phyloP scores from a whole-genome alignment of 1,140 invertebrate species.

The Trichogramma pretiosum region DNA sequence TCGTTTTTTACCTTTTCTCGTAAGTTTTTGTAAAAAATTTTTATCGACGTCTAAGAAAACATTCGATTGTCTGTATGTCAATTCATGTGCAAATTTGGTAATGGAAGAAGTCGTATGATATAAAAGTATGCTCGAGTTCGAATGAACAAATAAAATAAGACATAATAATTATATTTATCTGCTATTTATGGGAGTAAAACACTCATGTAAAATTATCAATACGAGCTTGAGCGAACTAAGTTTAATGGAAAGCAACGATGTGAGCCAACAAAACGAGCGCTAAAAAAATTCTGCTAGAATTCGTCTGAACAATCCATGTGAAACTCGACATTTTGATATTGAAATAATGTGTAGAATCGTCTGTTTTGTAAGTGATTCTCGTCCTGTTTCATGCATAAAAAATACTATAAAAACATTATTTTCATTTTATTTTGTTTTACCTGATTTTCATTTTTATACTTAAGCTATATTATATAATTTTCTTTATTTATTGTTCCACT shows the following conservation, averaged over 20 bases:
- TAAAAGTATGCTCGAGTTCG: no score
- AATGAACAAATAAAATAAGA: no score
- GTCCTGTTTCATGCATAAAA: constrained; percentile 21
- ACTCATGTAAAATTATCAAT: no score
- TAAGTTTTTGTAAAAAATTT: background rate
- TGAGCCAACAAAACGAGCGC: no score
- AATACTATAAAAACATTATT: constrained; percentile 16
- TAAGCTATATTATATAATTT: no score
- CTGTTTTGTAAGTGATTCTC: constrained; percentile 21
- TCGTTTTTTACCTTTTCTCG: background rate
- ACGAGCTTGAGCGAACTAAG: background rate
- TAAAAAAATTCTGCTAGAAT: constrained; percentile 14
- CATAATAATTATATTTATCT: no score
- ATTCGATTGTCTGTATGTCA: constrained; percentile 40
- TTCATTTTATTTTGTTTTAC: constrained; percentile 17
- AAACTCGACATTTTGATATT: constrained; percentile 21
- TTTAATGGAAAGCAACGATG: background rate
- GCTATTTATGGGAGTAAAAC: no score
- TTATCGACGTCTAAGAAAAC: background rate
- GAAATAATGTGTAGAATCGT: constrained; percentile 18
- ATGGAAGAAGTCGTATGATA: constrained; percentile 47
- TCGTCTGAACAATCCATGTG: constrained; percentile 18
- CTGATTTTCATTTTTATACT: no score
- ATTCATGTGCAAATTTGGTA: constrained; percentile 43
- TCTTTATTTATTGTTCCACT: background rate